phyloP scores from a whole-genome alignment of 2,113 vertebrate genomes.

The Xiphophorus couchianus region DNA sequence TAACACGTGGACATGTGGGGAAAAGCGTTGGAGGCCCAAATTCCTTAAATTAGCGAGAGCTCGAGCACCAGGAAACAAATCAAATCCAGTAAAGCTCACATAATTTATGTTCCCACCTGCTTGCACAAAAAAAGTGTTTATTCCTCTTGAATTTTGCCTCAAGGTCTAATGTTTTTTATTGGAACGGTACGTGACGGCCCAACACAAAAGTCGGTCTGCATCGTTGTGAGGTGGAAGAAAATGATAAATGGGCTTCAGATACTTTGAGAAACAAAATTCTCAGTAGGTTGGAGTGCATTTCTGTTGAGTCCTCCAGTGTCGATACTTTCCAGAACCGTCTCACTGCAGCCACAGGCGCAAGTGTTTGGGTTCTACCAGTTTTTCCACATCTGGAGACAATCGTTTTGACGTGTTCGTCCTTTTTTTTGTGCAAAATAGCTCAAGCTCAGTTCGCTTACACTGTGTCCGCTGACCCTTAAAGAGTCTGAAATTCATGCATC shows the following conservation, averaged over 20 bases:
- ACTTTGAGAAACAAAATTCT: background rate
- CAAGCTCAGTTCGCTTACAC: background rate
- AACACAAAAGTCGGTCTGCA: background rate
- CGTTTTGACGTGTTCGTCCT: background rate
- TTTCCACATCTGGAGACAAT: background rate
- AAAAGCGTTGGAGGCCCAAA: background rate
- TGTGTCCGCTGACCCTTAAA: too few relatives aligned
- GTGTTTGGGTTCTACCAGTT: background rate
- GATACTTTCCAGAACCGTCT: background rate
- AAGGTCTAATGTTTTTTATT: background rate
- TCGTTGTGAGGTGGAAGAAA: background rate
- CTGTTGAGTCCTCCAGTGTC: background rate
- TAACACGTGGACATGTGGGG: constrained; percentile 12
- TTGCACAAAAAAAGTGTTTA: background rate
- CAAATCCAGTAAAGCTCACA: background rate
- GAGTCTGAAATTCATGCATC: too few relatives aligned
- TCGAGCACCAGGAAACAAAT: background rate
- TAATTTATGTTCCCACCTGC: constrained; percentile 18
- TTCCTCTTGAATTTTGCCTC: background rate
- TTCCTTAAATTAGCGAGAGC: constrained; percentile 1
- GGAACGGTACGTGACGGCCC: background rate
- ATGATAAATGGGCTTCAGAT: background rate
- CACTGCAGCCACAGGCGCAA: background rate
- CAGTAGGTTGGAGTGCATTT: background rate
- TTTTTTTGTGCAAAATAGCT: background rate